These are phyloP conservation scores for Mirounga angustirostris DNA, from an alignment of 2,113 vertebrate genomes.

Conservation along the genomic window DNA sequence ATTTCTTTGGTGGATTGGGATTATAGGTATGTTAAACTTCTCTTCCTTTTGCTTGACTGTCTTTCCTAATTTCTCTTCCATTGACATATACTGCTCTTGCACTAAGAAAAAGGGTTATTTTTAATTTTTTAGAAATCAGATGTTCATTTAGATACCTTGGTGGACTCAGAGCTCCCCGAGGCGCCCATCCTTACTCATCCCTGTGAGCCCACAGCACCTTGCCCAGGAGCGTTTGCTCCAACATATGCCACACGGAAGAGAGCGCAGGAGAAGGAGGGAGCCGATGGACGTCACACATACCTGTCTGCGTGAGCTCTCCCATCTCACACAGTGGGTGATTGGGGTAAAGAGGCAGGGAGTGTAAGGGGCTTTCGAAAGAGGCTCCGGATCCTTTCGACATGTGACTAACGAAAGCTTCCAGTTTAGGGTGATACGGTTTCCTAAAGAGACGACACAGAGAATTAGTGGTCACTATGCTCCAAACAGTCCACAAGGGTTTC, in stretches of 20 bases:
- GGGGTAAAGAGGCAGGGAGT: slow-evolving; percentile 94
- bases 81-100: background rate
- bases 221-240: fast-evolving
- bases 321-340: slow-evolving; percentile 95
- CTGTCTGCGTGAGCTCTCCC: slow-evolving; percentile 98
- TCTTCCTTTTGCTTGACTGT: background rate
- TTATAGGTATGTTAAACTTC: background rate
- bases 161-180: background rate
- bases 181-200: background rate
- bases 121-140: slow-evolving; percentile 29
- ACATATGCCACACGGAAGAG: background rate
- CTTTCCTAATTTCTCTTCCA: slow-evolving; percentile 18
- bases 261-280: fast-evolving
- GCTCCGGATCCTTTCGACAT: slow-evolving; percentile 92
- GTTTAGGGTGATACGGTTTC: slow-evolving; percentile 94
- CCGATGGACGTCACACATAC: slow-evolving; percentile 78
- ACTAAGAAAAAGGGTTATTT: background rate
- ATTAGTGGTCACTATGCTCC: background rate
- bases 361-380: slow-evolving; percentile 93
- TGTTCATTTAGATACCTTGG: background rate
- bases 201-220: fast-evolving
- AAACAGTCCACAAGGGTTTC: fast-evolving
- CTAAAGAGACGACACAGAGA: slow-evolving; percentile 84
- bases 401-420: slow-evolving; percentile 93
- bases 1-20: background rate